These are phyloP conservation scores for Exocentrus adspersus DNA, from an alignment of 2,888 invertebrate species.

Conservation along the genomic window DNA sequence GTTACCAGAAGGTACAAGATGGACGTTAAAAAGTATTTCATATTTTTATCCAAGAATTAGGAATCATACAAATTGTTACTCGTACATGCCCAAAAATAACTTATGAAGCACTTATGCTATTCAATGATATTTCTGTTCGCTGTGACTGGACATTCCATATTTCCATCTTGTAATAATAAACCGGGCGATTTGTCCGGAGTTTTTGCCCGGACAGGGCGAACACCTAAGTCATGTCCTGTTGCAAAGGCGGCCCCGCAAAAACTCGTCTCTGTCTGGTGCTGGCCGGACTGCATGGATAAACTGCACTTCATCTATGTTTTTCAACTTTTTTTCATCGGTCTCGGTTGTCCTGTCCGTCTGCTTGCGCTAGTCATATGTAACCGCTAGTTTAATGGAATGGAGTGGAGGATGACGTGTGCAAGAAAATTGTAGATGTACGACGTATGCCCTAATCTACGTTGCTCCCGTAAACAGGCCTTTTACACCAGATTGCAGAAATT, in stretches of 20 bases:
- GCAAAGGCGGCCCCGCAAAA: conserved; percentile 16
- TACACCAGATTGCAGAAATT: too few species aligned
- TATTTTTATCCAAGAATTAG: too few species aligned
- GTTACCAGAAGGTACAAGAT: neutral
- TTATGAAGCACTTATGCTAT: too few species aligned
- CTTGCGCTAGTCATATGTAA: conserved; percentile 29
- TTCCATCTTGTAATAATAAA: too few species aligned
- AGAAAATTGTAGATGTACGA: neutral
- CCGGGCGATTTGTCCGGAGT: too few species aligned
- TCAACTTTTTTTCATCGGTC: conserved; percentile 21
- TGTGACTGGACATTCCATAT: too few species aligned
- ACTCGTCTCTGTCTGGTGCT: conserved; percentile 29
- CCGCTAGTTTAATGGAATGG: conserved; percentile 17
- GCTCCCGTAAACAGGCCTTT: too few species aligned
- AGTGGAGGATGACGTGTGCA: neutral
- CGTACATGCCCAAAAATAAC: too few species aligned
- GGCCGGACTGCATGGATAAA: conserved; percentile 33
- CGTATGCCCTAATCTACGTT: neutral
- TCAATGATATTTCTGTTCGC: too few species aligned
- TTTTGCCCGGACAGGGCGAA: neutral
- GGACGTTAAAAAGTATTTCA: too few species aligned
- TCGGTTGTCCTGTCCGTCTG: conserved; percentile 28
- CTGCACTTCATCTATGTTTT: conserved; percentile 29
- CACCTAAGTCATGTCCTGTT: conserved; percentile 9
- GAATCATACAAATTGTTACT: too few species aligned